Evolutionary conservation across 2,113 vertebrate genomes (phyloP).

Genomic region (Colossoma macropomum): DNA sequence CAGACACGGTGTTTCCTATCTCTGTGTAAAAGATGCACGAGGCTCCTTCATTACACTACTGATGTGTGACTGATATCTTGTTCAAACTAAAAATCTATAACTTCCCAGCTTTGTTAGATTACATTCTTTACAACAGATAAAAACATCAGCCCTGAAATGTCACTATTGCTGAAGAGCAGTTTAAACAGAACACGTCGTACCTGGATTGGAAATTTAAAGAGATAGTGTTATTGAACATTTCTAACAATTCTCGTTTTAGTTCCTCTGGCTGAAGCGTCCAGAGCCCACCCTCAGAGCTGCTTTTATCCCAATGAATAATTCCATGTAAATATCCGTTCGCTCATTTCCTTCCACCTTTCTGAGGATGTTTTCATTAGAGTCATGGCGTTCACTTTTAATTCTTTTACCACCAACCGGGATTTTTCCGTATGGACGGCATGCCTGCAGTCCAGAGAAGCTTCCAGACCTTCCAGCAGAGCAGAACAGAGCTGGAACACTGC

Average conservation of each 20-base stretch:
- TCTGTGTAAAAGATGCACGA: no score
- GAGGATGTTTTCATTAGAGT: slow-evolving; percentile 57
- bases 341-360: slow-evolving; percentile 61
- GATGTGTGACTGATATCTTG: no score
- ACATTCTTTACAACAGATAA: no score
- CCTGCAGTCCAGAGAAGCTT: slow-evolving; percentile 53
- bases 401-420: slow-evolving; percentile 68
- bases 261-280: slow-evolving; percentile 44
- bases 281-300: slow-evolving; percentile 45
- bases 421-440: slow-evolving; percentile 59
- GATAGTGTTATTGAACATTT: no score
- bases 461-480: slow-evolving; percentile 14
- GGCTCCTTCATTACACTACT: no score
- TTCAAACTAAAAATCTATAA: no score
- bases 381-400: slow-evolving; percentile 55
- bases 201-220: no score
- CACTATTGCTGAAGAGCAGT: no score
- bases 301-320: slow-evolving; percentile 67
- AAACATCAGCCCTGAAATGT: no score
- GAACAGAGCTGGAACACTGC: slow-evolving; percentile 3
- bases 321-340: slow-evolving; percentile 65
- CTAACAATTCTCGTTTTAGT: neutral
- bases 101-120: no score
- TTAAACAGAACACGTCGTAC: no score
- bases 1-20: no score